Evolutionary conservation across 2,113 vertebrate genomes (phyloP).

Genomic region (Fukomys damarensis): DNA sequence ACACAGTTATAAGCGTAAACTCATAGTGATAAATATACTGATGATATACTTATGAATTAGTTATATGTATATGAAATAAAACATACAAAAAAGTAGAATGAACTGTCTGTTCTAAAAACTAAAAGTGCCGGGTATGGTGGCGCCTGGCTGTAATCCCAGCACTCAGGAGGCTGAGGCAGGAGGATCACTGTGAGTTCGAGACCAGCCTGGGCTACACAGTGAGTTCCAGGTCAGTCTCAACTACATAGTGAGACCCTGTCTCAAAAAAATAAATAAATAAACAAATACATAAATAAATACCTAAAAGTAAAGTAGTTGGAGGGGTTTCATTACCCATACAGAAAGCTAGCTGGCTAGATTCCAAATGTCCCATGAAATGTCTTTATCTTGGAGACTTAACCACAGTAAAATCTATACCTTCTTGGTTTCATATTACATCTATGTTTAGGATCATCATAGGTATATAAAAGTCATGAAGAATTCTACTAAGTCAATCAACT

Average conservation of each 20-base stretch:
- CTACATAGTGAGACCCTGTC: too few species aligned
- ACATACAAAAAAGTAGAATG: background rate
- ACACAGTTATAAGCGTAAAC: background rate
- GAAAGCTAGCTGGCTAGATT: background rate
- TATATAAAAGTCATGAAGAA: background rate
- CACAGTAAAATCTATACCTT: background rate
- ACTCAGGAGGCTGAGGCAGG: too few species aligned
- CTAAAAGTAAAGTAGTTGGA: background rate
- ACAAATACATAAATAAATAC: too few species aligned
- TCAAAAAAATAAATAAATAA: too few species aligned
- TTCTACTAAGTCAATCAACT: background rate
- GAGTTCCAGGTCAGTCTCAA: too few species aligned
- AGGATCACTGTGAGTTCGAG: too few species aligned
- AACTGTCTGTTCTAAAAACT: background rate
- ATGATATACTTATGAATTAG: background rate
- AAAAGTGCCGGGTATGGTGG: too few species aligned
- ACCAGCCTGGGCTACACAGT: too few species aligned
- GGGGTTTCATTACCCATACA: background rate
- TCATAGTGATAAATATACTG: background rate
- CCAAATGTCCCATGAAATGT: background rate
- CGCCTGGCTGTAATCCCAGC: too few species aligned
- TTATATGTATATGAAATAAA: background rate
- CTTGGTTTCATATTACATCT: constrained; percentile 4
- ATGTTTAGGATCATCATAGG: background rate
- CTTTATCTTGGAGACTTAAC: background rate